Evolutionary conservation across 2,888 invertebrate species (phyloP), one percentile per base, ranked within the genome.

Genomic region (Sarcophaga rosellei): DNA sequence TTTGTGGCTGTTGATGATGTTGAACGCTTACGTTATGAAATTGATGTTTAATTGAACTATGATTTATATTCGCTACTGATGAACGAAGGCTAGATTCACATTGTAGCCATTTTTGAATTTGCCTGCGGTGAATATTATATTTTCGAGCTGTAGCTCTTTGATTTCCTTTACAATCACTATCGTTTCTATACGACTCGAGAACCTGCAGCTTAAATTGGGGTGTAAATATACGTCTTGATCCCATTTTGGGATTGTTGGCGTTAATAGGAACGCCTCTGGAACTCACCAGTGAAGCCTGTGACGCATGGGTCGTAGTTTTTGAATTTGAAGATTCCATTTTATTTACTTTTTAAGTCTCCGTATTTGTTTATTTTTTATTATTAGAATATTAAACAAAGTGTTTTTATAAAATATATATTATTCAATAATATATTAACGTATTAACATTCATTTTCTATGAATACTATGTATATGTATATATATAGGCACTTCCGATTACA

Each of bases 41-140:
- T 85, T 91, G 91, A 88, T 91, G 91, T 88, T 91, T 91, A 69
- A 91, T 89, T 75, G 89, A 92, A 88, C 89, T 91, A 86, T 93
- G 93, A 81, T 91, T 90, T 76, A 90, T 92, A 90, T 95, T 95
- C 76, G 94, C 94, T 87, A 97, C 96, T 89, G 96, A 96, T 86
- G 96, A 96, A 90, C 97, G 95, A 88, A 97, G 94, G 92, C 96
- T 96, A 86, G 95, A 95, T 93, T 97, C 97, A 90, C 96, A 97
- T 93, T 97, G 97, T 88, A 98, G 94, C 97, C 97, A 98, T 94
- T 98, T 97, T 93, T 98, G 97, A 89, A 98, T 97, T 93, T 98
- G 97, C 84, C 97, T 95, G 82, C 97, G 95, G 93, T 98, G 97
- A 88, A 98, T 97, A 83, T 97, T 97, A 93, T 97, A 98, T 93